A percentile compares a stretch with the other conserved stretches of the same genome.
phyloP scores from a whole-genome alignment of 2,888 invertebrate species.

The Apamea epomidion region DNA sequence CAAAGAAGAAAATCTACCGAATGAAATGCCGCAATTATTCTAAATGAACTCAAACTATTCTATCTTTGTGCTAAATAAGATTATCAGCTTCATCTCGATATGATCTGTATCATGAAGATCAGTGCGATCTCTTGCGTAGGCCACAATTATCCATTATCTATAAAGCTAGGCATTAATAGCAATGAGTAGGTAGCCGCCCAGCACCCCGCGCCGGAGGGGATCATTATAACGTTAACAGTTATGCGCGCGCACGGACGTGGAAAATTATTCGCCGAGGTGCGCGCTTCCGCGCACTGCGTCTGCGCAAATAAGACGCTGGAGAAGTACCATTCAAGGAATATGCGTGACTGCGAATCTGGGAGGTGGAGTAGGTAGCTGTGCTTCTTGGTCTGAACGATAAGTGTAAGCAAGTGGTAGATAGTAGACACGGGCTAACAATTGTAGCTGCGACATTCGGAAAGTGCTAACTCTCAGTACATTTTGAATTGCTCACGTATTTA shows the following conservation, averaged over 20 bases:
- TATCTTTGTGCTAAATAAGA: slow-evolving; percentile 44
- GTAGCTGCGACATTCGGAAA: background rate
- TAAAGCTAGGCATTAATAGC: slow-evolving; percentile 60
- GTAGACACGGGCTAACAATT: background rate
- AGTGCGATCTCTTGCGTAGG: slow-evolving; percentile 43
- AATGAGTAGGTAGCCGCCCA: slow-evolving; percentile 41
- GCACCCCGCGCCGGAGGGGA: slow-evolving; percentile 68
- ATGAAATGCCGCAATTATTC: background rate
- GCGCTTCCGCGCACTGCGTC: slow-evolving; percentile 78
- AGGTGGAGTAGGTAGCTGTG: background rate
- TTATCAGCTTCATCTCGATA: slow-evolving; percentile 49
- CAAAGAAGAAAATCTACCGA: background rate
- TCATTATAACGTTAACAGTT: slow-evolving; percentile 86
- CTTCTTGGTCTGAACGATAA: background rate
- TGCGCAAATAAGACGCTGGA: slow-evolving; percentile 37
- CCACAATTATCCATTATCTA: slow-evolving; percentile 62
- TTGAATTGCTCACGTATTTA: background rate
- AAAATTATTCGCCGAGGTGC: slow-evolving; percentile 84
- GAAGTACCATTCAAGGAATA: slow-evolving; percentile 45
- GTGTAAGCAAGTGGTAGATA: no score
- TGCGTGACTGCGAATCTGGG: slow-evolving; percentile 27
- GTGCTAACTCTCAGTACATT: background rate
- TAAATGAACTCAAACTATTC: slow-evolving; percentile 32
- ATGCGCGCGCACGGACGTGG: slow-evolving; percentile 86
- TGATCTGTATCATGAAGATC: slow-evolving; percentile 49